Evolutionary conservation across 2,888 invertebrate genomes (phyloP), one percentile per base, ranked within the genome.

Genomic region (Leucania comma): DNA sequence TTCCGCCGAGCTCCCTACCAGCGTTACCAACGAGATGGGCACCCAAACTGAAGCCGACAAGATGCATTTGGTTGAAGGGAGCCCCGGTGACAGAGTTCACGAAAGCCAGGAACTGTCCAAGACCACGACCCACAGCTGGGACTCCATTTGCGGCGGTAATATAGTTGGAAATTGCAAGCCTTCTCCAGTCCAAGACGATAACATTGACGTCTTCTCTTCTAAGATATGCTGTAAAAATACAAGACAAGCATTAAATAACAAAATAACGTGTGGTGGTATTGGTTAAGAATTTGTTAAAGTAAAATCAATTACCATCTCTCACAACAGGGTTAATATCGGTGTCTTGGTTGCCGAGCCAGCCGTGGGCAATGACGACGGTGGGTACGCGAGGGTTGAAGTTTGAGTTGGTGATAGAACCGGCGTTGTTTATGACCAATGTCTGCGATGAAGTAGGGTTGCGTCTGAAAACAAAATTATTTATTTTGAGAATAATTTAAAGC

Each of bases 31-130:
- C 94, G 0, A 95, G 72, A 67, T 96, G 95, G 48, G 93, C 91
- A 2, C 96, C 95, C 56, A 95, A 88, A 81, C 94, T 93, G 85
- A 94, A 93, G 4, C 96, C 96, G 6, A 94, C 84, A 2, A 95
- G 69, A 68, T 95, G 95, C 77, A 94, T 87, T 53, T 85, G 76
- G 35, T 81, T 73, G 32, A 88, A 80, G 0, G 84, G 73, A 26
- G 70, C 1, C 89, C 93, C 92, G 54, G 90, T 88, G 0, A 74
- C 81, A 2, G 56, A 32, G 71, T 86, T 82, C 2, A 93, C 62
- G 83, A 91, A 93, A 22, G 83, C 77, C 35, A 95, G 66, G 79
- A 95, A 93, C 53, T 86, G 83, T n/a, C 94, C 95, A 2, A 94
- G 81, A 3, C 89, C 90, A n/a, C 87, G 87, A 0, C 93, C 93